Evolutionary conservation across 1,140 invertebrate species (phyloP).

Genomic region (Goniozus legneri): DNA sequence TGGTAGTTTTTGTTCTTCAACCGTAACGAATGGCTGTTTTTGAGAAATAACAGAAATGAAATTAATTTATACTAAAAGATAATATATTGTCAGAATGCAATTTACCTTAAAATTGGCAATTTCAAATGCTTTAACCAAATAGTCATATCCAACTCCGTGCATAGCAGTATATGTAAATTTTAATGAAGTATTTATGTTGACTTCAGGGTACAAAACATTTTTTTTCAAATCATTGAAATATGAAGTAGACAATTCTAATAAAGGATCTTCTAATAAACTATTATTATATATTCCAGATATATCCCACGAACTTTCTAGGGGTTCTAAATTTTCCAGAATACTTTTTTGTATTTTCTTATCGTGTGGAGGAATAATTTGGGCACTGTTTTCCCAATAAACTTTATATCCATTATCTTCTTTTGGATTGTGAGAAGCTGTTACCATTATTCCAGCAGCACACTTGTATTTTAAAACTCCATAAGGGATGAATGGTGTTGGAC

Average conservation of each 20-base stretch:
- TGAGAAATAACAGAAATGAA: slow-evolving; percentile 9
- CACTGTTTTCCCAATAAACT: slow-evolving; percentile 93
- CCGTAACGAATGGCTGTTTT: slow-evolving; percentile 67
- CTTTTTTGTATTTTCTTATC: slow-evolving; percentile 82
- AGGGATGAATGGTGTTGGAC: slow-evolving; percentile 92
- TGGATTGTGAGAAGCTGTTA: slow-evolving; percentile 98
- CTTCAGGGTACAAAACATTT: slow-evolving; percentile 54
- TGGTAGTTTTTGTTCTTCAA: slow-evolving; percentile 80
- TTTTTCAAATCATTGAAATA: slow-evolving; percentile 67
- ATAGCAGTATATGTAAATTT: slow-evolving; percentile 91
- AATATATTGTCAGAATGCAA: background rate
- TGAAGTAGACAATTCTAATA: slow-evolving; percentile 58
- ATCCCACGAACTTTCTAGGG: slow-evolving; percentile 68
- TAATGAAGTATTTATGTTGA: slow-evolving; percentile 63
- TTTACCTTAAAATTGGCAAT: slow-evolving; percentile 70
- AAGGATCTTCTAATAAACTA: slow-evolving; percentile 57
- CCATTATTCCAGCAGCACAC: slow-evolving; percentile 84
- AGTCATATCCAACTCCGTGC: slow-evolving; percentile 93
- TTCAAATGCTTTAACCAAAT: slow-evolving; percentile 73
- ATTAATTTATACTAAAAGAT: too few relatives aligned
- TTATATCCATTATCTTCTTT: slow-evolving; percentile 99
- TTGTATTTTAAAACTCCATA: slow-evolving; percentile 71
- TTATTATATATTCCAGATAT: slow-evolving; percentile 48
- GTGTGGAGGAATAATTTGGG: slow-evolving; percentile 92
- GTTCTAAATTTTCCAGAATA: slow-evolving; percentile 77